Conservation (phyloP, 1,140 invertebrate species). For the Holotrichia oblita region DNA sequence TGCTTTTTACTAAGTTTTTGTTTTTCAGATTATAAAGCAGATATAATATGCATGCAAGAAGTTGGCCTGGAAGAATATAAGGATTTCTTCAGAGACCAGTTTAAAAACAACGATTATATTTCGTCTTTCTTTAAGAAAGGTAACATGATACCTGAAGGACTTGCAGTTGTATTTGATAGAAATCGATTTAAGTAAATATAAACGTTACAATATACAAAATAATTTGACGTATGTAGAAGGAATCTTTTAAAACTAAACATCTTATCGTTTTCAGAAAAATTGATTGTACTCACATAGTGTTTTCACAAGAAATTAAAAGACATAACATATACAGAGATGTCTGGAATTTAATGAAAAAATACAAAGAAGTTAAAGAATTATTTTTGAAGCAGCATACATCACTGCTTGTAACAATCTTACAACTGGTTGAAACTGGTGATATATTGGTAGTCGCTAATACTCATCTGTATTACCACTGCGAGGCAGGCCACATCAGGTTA, state of each 20-base stretch:
- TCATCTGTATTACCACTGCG: constrained; percentile 92
- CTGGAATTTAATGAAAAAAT: constrained; percentile 69
- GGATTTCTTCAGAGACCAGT: constrained; percentile 63
- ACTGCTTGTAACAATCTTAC: constrained; percentile 69
- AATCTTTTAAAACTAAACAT: neutral
- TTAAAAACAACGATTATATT: constrained; percentile 49
- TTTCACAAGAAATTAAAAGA: constrained; percentile 67
- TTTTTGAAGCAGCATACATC: constrained; percentile 72
- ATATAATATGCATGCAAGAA: constrained; percentile 92
- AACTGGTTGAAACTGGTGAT: constrained; percentile 68
- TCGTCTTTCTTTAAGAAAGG: constrained; percentile 76
- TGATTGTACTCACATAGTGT: constrained; percentile 57
- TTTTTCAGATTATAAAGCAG: constrained; percentile 82
- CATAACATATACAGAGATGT: constrained; percentile 67
- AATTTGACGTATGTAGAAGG: too few species aligned
- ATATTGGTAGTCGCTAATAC: constrained; percentile 83
- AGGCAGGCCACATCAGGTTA: constrained; percentile 87
- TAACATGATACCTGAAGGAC: constrained; percentile 78
- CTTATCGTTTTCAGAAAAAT: constrained; percentile 58
- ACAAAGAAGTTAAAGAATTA: constrained; percentile 68
- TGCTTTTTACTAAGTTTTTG: neutral
- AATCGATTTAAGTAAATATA: constrained; percentile 67
- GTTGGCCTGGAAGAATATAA: constrained; percentile 81
- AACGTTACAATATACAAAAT: constrained; percentile 12
- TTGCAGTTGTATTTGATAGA: constrained; percentile 77